Evolutionary conservation across 1,140 invertebrate genomes (phyloP).

Genomic region (Teleopsis dalmanni): DNA sequence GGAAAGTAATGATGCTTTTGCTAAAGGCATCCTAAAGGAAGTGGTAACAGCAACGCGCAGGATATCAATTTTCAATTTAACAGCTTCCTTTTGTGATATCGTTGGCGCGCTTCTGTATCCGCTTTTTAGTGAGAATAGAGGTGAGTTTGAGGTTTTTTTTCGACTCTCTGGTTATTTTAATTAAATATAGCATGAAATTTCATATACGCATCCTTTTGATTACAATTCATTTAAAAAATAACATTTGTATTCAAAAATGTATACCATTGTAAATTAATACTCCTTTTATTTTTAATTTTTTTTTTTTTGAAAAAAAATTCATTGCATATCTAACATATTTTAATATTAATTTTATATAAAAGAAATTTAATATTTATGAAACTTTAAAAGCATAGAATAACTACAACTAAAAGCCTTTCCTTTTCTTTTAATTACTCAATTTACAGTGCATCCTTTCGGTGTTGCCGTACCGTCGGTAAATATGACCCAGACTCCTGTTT

Average conservation of each 20-base stretch:
- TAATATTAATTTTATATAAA: background rate
- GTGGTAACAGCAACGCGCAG: slow-evolving; percentile 17
- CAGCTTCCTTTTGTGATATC: slow-evolving; percentile 29
- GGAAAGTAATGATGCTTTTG: slow-evolving; percentile 7
- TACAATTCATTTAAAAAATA: no score
- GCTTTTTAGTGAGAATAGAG: slow-evolving; percentile 20
- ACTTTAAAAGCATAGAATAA: no score
- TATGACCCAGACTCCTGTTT: slow-evolving; percentile 26
- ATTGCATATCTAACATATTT: background rate
- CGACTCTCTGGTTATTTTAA: no score
- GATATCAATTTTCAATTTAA: slow-evolving; percentile 29
- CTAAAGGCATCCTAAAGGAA: slow-evolving; percentile 11
- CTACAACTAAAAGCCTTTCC: background rate
- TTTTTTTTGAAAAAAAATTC: no score
- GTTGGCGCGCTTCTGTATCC: slow-evolving; percentile 24
- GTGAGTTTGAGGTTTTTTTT: no score
- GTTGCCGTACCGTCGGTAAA: slow-evolving; percentile 27
- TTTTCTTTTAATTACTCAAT: no score
- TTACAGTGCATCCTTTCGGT: slow-evolving; percentile 34
- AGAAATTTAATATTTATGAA: no score
- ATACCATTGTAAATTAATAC: no score
- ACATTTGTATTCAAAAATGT: no score
- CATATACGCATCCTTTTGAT: no score
- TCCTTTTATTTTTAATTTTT: no score
- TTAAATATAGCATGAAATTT: no score